Conservation (phyloP, 1,140 invertebrate species). For the Luehdorfia chinensis region DNA sequence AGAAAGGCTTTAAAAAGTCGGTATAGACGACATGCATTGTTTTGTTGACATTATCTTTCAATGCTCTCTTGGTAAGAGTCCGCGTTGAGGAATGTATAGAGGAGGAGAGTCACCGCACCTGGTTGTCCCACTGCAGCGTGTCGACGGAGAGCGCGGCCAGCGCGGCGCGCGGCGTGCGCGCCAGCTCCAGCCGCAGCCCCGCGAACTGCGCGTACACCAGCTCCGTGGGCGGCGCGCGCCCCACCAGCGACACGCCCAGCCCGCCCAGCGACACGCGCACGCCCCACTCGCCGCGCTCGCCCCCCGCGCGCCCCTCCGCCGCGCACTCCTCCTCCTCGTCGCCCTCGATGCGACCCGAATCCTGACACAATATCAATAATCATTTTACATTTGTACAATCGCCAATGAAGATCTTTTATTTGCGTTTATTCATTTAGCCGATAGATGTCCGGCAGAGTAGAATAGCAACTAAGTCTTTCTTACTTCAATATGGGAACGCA, state of each 20-base stretch:
- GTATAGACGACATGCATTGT: too few species aligned
- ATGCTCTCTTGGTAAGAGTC: too few species aligned
- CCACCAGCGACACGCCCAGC: conserved; percentile 91
- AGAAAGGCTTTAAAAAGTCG: too few species aligned
- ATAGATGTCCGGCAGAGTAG: too few species aligned
- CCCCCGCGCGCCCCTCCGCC: background rate
- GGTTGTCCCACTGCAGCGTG: conserved; percentile 94
- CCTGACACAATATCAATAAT: conserved; percentile 23
- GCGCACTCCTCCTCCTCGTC: conserved; percentile 15
- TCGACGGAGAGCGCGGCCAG: conserved; percentile 81
- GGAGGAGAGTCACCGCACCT: too few species aligned
- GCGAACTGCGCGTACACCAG: conserved; percentile 88
- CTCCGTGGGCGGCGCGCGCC: conserved; percentile 89
- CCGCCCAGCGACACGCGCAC: conserved; percentile 82
- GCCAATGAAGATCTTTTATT: too few species aligned
- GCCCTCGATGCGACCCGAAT: conserved; percentile 32
- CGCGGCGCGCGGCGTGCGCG: conserved; percentile 78
- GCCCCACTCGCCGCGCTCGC: conserved; percentile 74
- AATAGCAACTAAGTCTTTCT: too few species aligned
- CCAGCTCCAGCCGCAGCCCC: conserved; percentile 83
- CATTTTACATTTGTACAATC: too few species aligned
- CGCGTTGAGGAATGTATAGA: too few species aligned
- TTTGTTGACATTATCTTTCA: too few species aligned
- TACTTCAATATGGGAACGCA: too few species aligned
- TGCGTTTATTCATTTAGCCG: too few species aligned